Evolutionary conservation across 2,113 vertebrate genomes (phyloP), one percentile per base, ranked within the genome.

Genomic region (Phaethornis superciliosus): DNA sequence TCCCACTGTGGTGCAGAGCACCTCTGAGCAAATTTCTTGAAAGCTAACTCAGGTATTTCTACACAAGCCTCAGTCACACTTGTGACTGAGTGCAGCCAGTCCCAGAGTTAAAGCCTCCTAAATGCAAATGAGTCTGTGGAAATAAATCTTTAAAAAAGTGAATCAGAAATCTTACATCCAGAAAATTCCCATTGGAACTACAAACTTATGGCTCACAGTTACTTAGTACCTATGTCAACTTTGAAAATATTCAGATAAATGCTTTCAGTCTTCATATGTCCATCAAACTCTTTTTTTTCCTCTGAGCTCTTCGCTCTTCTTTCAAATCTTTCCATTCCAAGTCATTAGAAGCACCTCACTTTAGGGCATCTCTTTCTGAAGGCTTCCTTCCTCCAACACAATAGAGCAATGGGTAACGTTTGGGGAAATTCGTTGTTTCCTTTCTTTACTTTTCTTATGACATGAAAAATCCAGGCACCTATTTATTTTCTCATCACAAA

Each of bases 1-100:
- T 49, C 5, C 3, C 6, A 5, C 15, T 47, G 59, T 9, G 52
- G 54, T 24, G 1, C 65, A 78, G 30, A 80, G 63, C 65, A 83
- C 28, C 77, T 92, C 72, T 40, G 30, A 90, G 83, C 7, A 93
- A 86, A 89, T 79, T 37, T 35, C 54, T 78, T 92, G 76, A 88
- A 83, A 92, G 44, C 12, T 78, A 72, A 35, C 18, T 88, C 76
- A 78, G 33, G 28, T 56, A 84, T 64, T 88, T 71, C 81, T 76
- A 27, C 33, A 30, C 10, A 82, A 56, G 8, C 27, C 19, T 60
- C 69, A 40, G 79, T 42, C 85, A 42, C 17, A 24, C 10, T 77
- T 63, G 42, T 78, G 76, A 58, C 47, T 67, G 59, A n/a, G 14
- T 47, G 44, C 44, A 74, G 68, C 15, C 55, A 68, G 23, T 56